Evolutionary conservation across 2,888 invertebrate species (phyloP).

Genomic region (Tanytarsus gracilentus): DNA sequence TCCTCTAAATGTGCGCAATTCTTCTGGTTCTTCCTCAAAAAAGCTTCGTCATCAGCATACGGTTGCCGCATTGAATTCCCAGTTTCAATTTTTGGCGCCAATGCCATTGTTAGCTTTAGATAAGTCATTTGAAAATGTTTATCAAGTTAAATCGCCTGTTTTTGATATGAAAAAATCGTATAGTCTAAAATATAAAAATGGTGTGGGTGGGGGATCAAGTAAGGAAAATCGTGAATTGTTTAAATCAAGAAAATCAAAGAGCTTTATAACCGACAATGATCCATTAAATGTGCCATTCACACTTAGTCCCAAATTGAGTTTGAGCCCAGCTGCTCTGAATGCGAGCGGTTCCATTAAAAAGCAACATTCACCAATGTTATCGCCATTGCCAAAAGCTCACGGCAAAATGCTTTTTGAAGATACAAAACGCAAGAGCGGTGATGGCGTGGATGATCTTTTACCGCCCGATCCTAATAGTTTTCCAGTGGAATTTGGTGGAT

Average conservation of each 20-base stretch:
- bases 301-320: constrained; percentile 19
- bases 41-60: constrained; percentile 28
- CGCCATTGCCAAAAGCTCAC: constrained; percentile 11
- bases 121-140: constrained; percentile 28
- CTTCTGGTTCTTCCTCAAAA: constrained; percentile 19
- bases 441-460: constrained; percentile 16
- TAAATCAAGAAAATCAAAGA: constrained; percentile 43
- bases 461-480: constrained; percentile 14
- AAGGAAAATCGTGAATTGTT: constrained; percentile 27
- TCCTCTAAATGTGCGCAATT: neutral
- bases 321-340: constrained; percentile 25
- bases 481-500: constrained; percentile 15
- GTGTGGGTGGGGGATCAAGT: neutral
- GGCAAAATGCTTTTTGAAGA: constrained; percentile 16
- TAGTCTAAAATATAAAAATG: constrained; percentile 29
- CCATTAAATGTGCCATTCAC: constrained; percentile 30
- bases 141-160: constrained; percentile 28
- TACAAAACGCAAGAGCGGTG: constrained; percentile 17
- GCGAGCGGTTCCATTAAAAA: constrained; percentile 28
- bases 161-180: constrained; percentile 29
- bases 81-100: constrained; percentile 22
- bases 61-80: constrained; percentile 19
- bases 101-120: constrained; percentile 28
- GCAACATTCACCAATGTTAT: constrained; percentile 26
- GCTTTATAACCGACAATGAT: constrained; percentile 42